Conservation (phyloP, 2,888 invertebrate genomes). For the Thera obeliscata region DNA sequence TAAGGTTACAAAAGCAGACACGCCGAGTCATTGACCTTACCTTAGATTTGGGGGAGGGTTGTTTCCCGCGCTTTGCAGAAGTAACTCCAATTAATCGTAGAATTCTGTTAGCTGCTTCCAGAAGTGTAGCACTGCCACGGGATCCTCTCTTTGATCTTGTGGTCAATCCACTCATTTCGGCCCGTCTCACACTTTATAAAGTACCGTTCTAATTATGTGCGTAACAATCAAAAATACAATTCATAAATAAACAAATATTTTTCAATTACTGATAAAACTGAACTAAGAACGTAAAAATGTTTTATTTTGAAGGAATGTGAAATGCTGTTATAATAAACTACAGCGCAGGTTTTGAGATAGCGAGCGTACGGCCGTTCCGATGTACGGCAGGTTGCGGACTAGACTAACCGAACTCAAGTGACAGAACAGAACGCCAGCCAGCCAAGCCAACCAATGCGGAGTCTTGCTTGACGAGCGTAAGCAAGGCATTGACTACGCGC, state of each 20-base stretch:
- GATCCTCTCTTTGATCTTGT: slow-evolving; percentile 83
- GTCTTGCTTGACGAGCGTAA: slow-evolving; percentile 47
- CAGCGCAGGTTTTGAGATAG: slow-evolving; percentile 45
- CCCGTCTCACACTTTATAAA: slow-evolving; percentile 66
- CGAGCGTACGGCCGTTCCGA: slow-evolving; percentile 62
- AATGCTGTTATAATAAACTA: slow-evolving; percentile 56
- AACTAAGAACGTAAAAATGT: slow-evolving; percentile 37
- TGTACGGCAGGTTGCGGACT: slow-evolving; percentile 76
- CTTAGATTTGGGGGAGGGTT: slow-evolving; percentile 82
- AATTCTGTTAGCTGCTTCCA: slow-evolving; percentile 83
- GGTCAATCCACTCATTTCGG: slow-evolving; percentile 84
- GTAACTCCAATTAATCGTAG: slow-evolving; percentile 81
- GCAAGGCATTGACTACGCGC: slow-evolving; percentile 67
- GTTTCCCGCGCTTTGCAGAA: slow-evolving; percentile 83
- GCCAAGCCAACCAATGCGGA: slow-evolving; percentile 49
- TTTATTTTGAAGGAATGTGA: slow-evolving; percentile 58
- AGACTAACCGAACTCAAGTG: slow-evolving; percentile 56
- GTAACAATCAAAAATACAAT: slow-evolving; percentile 73
- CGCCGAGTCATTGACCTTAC: slow-evolving; percentile 77
- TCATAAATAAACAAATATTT: slow-evolving; percentile 59
- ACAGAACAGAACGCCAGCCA: slow-evolving; percentile 12
- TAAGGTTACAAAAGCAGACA: slow-evolving; percentile 56
- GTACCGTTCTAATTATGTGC: slow-evolving; percentile 69
- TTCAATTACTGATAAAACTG: slow-evolving; percentile 35
- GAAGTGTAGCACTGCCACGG: slow-evolving; percentile 82